These are phyloP conservation scores for Drosophila villosipedis DNA, from an alignment of 2,888 invertebrate genomes.

Conservation along the genomic window DNA sequence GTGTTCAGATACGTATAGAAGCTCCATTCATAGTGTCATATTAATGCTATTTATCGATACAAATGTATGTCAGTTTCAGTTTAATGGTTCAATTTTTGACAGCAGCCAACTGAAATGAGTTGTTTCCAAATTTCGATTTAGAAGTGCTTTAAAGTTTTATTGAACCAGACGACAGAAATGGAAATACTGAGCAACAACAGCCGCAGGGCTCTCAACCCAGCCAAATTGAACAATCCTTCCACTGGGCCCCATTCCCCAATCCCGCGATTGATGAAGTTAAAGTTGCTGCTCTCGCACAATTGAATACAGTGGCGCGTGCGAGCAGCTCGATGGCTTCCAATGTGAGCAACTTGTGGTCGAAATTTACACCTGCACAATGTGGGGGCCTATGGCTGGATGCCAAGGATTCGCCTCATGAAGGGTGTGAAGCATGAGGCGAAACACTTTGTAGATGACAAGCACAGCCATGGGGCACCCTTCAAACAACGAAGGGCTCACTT, in stretches of 20 bases:
- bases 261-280: slow-evolving; percentile 58
- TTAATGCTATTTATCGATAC: neutral
- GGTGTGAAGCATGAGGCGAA: slow-evolving; percentile 2
- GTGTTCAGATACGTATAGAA: neutral
- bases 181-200: slow-evolving; percentile 30
- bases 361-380: slow-evolving; percentile 60
- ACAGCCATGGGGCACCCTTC: neutral
- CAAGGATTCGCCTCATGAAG: neutral
- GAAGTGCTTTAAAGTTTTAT: slow-evolving; percentile 30
- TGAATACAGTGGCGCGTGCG: slow-evolving; percentile 65
- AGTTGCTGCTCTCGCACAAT: slow-evolving; percentile 45
- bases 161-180: slow-evolving; percentile 19
- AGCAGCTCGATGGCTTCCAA: slow-evolving; percentile 47
- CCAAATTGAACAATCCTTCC: slow-evolving; percentile 30
- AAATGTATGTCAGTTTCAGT: neutral
- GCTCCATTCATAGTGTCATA: neutral
- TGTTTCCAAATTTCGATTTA: slow-evolving; percentile 5
- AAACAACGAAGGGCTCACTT: neutral
- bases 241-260: neutral
- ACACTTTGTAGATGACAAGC: slow-evolving; percentile 30
- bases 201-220: slow-evolving; percentile 9
- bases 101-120: neutral
- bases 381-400: neutral
- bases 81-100: neutral
- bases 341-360: slow-evolving; percentile 47